These are phyloP conservation scores for Siniperca obscura DNA, from an alignment of 2,797 vertebrate species.

Conservation along the genomic window DNA sequence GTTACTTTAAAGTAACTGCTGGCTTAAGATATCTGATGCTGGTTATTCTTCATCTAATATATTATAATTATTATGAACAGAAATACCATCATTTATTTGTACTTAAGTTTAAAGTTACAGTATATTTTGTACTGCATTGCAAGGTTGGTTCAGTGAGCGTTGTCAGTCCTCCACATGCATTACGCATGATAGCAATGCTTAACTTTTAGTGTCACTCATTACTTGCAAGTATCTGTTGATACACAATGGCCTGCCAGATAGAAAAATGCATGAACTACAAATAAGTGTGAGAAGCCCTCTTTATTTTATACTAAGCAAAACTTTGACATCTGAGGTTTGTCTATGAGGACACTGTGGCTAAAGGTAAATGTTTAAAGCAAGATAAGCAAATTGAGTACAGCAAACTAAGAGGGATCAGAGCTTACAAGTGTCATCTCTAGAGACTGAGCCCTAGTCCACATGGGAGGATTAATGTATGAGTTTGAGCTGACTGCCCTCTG, in stretches of 20 bases:
- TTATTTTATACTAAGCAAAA: slow-evolving; percentile 19
- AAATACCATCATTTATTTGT: neutral
- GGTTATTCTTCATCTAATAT: neutral
- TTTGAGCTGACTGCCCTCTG: slow-evolving; percentile 57
- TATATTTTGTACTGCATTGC: neutral
- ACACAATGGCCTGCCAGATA: neutral
- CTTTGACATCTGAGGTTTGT: slow-evolving; percentile 7
- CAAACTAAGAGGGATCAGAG: slow-evolving; percentile 48
- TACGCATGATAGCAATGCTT: neutral
- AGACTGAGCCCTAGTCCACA: slow-evolving; percentile 59
- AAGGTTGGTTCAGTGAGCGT: neutral
- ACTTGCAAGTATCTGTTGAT: neutral
- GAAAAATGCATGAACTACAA: neutral
- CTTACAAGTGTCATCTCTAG: slow-evolving; percentile 46
- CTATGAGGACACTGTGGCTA: slow-evolving; percentile 4
- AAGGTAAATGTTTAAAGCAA: slow-evolving; percentile 25
- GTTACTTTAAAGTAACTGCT: slow-evolving; percentile 8
- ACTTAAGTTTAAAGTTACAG: neutral
- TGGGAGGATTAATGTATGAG: slow-evolving; percentile 62
- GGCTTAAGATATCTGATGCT: neutral
- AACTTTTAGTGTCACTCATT: slow-evolving; percentile 7
- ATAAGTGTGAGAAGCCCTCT: neutral
- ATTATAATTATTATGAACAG: neutral
- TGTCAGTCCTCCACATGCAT: neutral
- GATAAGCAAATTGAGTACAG: slow-evolving; percentile 43